A percentile compares a stretch with the other conserved stretches of the same genome.
Conservation (phyloP, 2,113 vertebrate species). For the Parus major region DNA sequence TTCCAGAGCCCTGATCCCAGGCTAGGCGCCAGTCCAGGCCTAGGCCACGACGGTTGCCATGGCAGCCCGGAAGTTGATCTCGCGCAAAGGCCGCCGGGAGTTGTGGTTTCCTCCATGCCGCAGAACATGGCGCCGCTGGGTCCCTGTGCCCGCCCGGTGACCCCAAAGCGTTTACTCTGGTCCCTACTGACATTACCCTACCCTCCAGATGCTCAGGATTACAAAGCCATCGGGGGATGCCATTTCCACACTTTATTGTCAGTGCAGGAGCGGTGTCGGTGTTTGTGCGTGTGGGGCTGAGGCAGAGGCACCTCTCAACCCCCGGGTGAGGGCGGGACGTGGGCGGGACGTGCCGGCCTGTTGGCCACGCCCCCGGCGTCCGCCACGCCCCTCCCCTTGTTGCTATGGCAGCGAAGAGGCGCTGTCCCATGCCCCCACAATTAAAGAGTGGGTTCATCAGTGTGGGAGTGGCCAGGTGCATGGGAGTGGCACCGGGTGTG, state of each 20-base stretch:
- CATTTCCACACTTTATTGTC: slow-evolving; percentile 4
- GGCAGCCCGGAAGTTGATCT: neutral
- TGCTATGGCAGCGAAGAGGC: neutral
- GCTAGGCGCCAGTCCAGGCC: neutral
- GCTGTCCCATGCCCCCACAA: neutral
- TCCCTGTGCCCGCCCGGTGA: too few species aligned
- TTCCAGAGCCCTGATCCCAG: neutral
- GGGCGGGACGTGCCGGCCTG: accelerated
- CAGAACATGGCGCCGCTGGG: neutral
- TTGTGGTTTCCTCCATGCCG: accelerated
- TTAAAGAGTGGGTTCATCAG: neutral
- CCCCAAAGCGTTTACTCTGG: neutral
- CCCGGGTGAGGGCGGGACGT: neutral
- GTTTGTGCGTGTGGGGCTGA: neutral
- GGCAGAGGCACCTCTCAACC: neutral
- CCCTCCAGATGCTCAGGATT: neutral
- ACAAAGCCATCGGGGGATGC: neutral
- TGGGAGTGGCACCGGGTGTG: neutral
- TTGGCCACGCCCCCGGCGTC: accelerated
- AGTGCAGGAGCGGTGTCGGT: neutral
- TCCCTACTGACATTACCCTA: neutral
- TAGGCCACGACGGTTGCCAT: neutral
- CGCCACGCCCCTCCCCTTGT: accelerated
- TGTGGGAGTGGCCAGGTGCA: neutral
- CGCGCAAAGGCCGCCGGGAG: neutral